phyloP scores from a whole-genome alignment of 2,113 vertebrate species.

The Puntigrus tetrazona region DNA sequence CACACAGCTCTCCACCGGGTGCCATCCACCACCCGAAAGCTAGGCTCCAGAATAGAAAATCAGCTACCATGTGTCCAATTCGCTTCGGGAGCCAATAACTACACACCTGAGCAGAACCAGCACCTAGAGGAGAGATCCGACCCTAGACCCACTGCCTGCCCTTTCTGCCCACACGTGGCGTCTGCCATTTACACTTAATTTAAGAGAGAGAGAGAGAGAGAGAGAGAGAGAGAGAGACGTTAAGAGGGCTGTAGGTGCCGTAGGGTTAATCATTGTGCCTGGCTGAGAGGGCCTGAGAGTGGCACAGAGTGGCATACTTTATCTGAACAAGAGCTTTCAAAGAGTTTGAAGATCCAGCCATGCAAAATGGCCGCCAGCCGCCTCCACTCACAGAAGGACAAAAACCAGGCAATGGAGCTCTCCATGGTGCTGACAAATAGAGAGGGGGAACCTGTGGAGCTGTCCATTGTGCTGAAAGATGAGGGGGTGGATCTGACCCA shows the following conservation, averaged over 20 bases:
- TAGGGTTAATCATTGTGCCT: constrained; percentile 74
- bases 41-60: constrained; percentile 1
- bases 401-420: constrained; percentile 49
- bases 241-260: constrained; percentile 58
- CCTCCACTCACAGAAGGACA: constrained; percentile 33
- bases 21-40: constrained; percentile 25
- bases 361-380: constrained; percentile 62
- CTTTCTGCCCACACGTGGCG: neutral
- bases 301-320: constrained; percentile 65
- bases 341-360: constrained; percentile 52
- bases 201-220: constrained; percentile 29
- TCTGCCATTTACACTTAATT: constrained; percentile 34
- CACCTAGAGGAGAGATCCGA: neutral
- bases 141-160: neutral
- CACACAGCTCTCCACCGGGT: constrained; percentile 45
- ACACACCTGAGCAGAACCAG: neutral
- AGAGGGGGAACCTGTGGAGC: constrained; percentile 24
- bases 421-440: constrained; percentile 49
- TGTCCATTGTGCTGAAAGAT: constrained; percentile 26
- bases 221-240: constrained; percentile 41
- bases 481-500: constrained; percentile 34
- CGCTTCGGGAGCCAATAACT: neutral
- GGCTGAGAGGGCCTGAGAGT: constrained; percentile 70
- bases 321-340: constrained; percentile 63
- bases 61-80: neutral